Base-by-base conservation (phyloP, 2,113 vertebrate species). In the Anguilla japonica region DNA sequence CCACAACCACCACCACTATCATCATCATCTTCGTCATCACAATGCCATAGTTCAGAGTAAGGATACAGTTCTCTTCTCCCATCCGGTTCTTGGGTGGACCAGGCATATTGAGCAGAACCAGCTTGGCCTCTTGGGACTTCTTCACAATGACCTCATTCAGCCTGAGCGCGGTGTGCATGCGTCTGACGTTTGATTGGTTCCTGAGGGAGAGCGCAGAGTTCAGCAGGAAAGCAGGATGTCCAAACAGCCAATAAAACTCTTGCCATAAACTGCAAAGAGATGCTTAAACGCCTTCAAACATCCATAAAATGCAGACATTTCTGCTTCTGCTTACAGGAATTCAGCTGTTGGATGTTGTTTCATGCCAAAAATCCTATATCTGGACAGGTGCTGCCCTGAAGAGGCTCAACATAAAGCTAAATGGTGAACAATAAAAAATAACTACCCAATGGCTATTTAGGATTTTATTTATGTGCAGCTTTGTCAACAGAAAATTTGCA, bases 11-110 rank as follows among this genome's bases (percentile, higher is more conserved):
- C 57, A 60, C 18, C 57, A 60, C 18, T 14, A 5, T 1, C 14
- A 20, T 16, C 4, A 60, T 60, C 18, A 60, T 60, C 56, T 15
- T 14, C 57, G 15, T 18, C 57, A 3, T 67, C 60, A 67, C 83
- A 84, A 41, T 84, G 53, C 83, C n/a, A 46, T 41, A 71, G 79
- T 4, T 11, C 11, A 78, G 46, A 40, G 71, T 29, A 95, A 97
- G 96, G 97, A 99, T 99, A 99, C 98, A 99, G 94, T 98, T 99
- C 92, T 99, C 98, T 2, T 98, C 97, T 5, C 98, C 98, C 79
- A 96, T 96, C 13, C 97, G 95, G 92, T 99, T 99, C 93, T 96
- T 98, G 2, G 98, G 98, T 53, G 98, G 98, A 26, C 98, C 98
- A 0, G 98, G 98, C 98, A 99, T 99, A 93, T 99, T 99, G 85